Base-by-base conservation (phyloP, 2,797 vertebrate genomes). In the Rhodeus uyekii region DNA sequence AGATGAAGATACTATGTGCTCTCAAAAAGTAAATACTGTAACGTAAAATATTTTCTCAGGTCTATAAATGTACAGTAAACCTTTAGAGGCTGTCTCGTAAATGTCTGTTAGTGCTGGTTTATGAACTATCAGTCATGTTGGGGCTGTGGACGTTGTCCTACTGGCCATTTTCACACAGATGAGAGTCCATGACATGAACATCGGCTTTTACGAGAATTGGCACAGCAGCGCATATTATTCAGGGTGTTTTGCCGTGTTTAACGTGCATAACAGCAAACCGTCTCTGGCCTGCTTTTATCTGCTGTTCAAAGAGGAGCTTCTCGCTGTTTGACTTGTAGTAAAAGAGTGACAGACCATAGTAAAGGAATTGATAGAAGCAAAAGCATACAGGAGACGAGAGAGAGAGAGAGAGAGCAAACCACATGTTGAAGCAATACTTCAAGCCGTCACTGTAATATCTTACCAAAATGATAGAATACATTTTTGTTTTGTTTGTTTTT, bases 241-340 rank as follows among this genome's bases (percentile, higher is more conserved):
- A 19, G 39, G 42, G 63, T 67, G 84, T 39, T 81, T 78, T 73
- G 58, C 77, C 34, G 42, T 76, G 65, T 77, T 42, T 76, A 72
- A 81, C 34, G 63, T 60, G 32, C 65, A n/a, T 73, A 74, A 39
- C 53, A 72, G 69, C 67, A 50, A 22, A 53, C 38, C 22, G 48
- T 38, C 50, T 46, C 42, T 58, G 36, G 12, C 60, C 44, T 69
- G 34, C 83, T 85, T 85, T 83, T 55, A 87, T 83, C 50, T 75
- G 48, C 48, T 60, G 74, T 81, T 81, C 53, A 83, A 83, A 87
- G 72, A 68, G 67, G 10, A 68, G 34, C 67, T 53, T 85, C 22
- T 53, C 48, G 71, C 72, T 81, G 24, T 82, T 85, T 13, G 2
- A 10, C 71, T 78, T 38, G 14, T 73, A 55, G 46, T 44, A 78